phyloP scores from a whole-genome alignment of 2,113 vertebrate genomes.

The Dromiciops gliroides region DNA sequence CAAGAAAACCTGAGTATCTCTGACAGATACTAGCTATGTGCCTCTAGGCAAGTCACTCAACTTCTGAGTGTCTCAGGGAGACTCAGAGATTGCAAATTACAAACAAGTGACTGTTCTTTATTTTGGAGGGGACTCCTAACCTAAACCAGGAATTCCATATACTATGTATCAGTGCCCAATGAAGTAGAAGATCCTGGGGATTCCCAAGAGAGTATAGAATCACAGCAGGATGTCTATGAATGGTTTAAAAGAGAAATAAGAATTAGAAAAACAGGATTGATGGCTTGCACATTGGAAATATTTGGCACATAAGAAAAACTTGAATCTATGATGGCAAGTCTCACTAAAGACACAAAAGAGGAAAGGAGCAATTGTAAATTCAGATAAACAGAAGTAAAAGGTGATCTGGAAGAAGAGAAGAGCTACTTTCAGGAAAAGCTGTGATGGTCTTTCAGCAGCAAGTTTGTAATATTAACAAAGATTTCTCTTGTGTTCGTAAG shows the following conservation, averaged over 20 bases:
- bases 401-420: not conserved
- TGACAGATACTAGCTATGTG: not conserved
- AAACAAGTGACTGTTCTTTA: not conserved
- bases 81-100: not conserved
- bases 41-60: not conserved
- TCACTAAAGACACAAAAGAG: too few relatives aligned
- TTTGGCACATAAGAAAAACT: too few relatives aligned
- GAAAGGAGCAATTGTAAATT: not conserved
- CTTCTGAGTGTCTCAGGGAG: not conserved
- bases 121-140: not conserved
- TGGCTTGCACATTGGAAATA: too few relatives aligned
- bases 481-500: not conserved
- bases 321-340: too few relatives aligned
- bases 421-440: not conserved
- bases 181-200: not conserved
- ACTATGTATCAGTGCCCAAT: too few relatives aligned
- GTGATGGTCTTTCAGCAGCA: not conserved
- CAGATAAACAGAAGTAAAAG: not conserved
- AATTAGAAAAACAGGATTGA: too few relatives aligned
- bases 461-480: not conserved
- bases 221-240: not conserved
- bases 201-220: not conserved
- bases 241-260: too few relatives aligned
- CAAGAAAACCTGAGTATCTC: not conserved
- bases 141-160: not conserved